Base-by-base conservation (phyloP, 2,888 invertebrate species). In the Tribolium freemani region DNA sequence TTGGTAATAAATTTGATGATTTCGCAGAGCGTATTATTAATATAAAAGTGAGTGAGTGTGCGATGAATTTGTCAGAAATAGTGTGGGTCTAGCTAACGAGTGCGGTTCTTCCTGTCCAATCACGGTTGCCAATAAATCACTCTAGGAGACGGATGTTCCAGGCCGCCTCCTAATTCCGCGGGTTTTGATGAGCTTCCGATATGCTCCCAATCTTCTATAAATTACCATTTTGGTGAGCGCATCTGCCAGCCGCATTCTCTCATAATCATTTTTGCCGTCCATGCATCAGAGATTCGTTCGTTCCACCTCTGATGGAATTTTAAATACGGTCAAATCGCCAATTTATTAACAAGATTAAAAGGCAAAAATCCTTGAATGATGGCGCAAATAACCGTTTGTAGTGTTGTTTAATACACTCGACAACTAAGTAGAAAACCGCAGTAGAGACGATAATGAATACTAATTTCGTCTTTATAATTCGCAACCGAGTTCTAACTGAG, bases 131-230 rank as follows among this genome's bases (percentile, higher is more conserved):
- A 77, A 83, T 83, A 82, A 83, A 83, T 83, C 82, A 83, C 77
- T 70, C 75, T 77, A 77, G 77, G 77, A 82, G 80, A 79, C 81
- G 81, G 81, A 82, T 83, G 81, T 79, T 81, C 77, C 79, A 76
- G 77, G 79, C 81, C 81, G 78, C 79, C 82, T 82, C 81, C 83
- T 83, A 83, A 84, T 85, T 84, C 80, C 81, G 81, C 76, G 82
- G 82, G 80, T 83, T 83, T 83, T 85, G 85, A 85, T 85, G 84
- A 85, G 83, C 83, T 84, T 83, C 82, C 84, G 83, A 84, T 84
- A 82, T 84, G 82, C 82, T 82, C 78, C 79, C 83, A 82, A 84
- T 84, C 84, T 83, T 82, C 81, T 79, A 81, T 80, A 83, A 84
- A 84, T 84, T 84, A 83, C 83, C 80, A 83, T 81, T 80, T 63